phyloP scores from a whole-genome alignment of 1,140 invertebrate species.

The Panulirus ornatus region DNA sequence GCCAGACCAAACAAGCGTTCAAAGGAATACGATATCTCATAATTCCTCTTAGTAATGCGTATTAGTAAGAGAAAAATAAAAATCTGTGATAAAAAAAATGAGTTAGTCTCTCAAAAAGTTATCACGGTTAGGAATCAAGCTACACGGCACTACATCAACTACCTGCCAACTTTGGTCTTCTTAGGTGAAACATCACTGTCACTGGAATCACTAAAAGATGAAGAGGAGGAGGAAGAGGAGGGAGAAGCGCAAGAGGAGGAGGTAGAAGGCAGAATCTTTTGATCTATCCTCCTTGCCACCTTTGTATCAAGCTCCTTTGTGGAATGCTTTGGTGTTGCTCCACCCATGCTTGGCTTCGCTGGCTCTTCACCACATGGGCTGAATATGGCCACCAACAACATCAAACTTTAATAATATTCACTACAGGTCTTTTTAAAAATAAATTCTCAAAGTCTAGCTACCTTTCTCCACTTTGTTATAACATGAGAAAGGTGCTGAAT shows the following conservation, averaged over 20 bases:
- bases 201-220: slow-evolving; percentile 66
- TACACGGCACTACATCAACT: slow-evolving; percentile 21
- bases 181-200: slow-evolving; percentile 63
- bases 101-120: not conserved
- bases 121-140: not conserved
- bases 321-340: not conserved
- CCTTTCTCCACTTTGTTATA: not conserved
- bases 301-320: slow-evolving; percentile 24
- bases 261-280: slow-evolving; percentile 55
- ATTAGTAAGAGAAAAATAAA: too few relatives aligned
- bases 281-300: slow-evolving; percentile 41
- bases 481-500: too few relatives aligned
- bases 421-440: not conserved
- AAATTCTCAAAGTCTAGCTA: not conserved
- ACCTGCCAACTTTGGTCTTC: slow-evolving; percentile 60
- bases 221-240: slow-evolving; percentile 43
- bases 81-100: too few relatives aligned
- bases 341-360: slow-evolving; percentile 4
- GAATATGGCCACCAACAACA: slow-evolving; percentile 16
- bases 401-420: not conserved
- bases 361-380: slow-evolving; percentile 56
- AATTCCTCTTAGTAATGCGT: too few relatives aligned
- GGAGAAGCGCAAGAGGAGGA: slow-evolving; percentile 47
- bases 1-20: too few relatives aligned
- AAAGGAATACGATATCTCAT: too few relatives aligned